phyloP scores from a whole-genome alignment of 2,113 vertebrate species.

The Paramisgurnus dabryanus region DNA sequence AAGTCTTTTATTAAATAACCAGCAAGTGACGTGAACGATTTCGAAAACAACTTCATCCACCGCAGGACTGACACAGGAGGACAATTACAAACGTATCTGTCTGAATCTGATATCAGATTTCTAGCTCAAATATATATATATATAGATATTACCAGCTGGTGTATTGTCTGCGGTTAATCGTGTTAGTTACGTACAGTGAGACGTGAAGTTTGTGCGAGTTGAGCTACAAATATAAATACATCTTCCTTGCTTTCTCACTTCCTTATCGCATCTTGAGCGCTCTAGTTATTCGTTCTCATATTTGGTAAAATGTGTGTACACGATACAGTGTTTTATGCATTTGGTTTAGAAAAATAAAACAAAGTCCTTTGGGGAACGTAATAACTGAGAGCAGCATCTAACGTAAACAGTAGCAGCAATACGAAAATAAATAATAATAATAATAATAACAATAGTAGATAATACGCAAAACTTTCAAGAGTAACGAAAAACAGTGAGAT shows the following conservation, averaged over 20 bases:
- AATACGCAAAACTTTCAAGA: slow-evolving; percentile 53
- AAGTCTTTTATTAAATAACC: neutral
- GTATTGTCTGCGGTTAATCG: slow-evolving; percentile 2
- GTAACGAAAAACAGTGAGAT: slow-evolving; percentile 54
- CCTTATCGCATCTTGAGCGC: neutral
- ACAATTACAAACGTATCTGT: slow-evolving; percentile 34
- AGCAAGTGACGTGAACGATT: neutral
- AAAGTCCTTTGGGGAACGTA: slow-evolving; percentile 71
- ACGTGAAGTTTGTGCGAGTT: slow-evolving; percentile 19
- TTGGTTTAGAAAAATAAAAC: slow-evolving; percentile 68
- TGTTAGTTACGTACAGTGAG: slow-evolving; percentile 7
- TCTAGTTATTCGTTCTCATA: slow-evolving; percentile 45
- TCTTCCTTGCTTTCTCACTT: neutral
- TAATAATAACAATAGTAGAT: slow-evolving; percentile 46
- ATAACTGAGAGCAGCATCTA: slow-evolving; percentile 74
- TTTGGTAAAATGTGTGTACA: slow-evolving; percentile 72
- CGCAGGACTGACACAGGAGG: slow-evolving; percentile 63
- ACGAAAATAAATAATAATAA: slow-evolving; percentile 70
- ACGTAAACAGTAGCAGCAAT: slow-evolving; percentile 74
- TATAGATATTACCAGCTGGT: slow-evolving; percentile 36
- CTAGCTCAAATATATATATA: slow-evolving; percentile 18
- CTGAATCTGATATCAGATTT: slow-evolving; percentile 43
- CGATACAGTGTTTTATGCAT: slow-evolving; percentile 74
- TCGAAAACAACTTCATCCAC: slow-evolving; percentile 40
- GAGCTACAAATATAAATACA: neutral